These are phyloP conservation scores for Sula dactylatra DNA, from an alignment of 2,113 vertebrate species.

Conservation along the genomic window DNA sequence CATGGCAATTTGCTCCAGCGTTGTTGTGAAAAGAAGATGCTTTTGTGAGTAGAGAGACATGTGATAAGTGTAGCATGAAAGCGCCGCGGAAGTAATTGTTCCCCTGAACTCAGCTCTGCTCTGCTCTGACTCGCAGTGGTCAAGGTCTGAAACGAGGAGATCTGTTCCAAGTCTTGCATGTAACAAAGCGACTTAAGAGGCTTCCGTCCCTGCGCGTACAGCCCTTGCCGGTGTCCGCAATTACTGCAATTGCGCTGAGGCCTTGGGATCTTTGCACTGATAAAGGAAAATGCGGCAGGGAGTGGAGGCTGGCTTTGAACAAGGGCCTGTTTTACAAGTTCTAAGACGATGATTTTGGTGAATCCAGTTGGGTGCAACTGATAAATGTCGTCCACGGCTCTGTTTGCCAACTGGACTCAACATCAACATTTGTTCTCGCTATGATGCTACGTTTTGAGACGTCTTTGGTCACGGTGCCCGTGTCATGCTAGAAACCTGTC, in stretches of 20 bases:
- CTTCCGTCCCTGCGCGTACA: background rate
- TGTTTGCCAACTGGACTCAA: background rate
- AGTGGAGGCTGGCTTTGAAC: background rate
- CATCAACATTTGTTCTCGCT: background rate
- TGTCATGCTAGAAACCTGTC: background rate
- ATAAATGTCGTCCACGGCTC: accelerated
- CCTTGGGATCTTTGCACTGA: background rate
- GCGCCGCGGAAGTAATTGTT: background rate
- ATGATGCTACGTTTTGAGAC: accelerated
- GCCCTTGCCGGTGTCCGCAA: background rate
- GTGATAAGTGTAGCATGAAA: background rate
- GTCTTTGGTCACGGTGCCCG: accelerated
- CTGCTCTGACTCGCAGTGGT: background rate
- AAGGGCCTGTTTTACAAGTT: no score
- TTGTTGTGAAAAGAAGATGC: conserved; percentile 8
- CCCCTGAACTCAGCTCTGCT: background rate
- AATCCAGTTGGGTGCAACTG: background rate
- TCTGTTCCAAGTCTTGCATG: background rate
- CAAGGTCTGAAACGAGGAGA: background rate
- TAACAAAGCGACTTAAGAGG: background rate
- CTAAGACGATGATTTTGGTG: background rate
- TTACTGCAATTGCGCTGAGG: background rate
- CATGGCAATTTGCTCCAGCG: background rate
- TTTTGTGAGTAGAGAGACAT: background rate
- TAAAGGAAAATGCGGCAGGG: background rate